Percentiles rank a stretch among this genome's conserved stretches.
Conservation (phyloP, 2,797 vertebrate species). For the Anabacerthia variegaticeps region DNA sequence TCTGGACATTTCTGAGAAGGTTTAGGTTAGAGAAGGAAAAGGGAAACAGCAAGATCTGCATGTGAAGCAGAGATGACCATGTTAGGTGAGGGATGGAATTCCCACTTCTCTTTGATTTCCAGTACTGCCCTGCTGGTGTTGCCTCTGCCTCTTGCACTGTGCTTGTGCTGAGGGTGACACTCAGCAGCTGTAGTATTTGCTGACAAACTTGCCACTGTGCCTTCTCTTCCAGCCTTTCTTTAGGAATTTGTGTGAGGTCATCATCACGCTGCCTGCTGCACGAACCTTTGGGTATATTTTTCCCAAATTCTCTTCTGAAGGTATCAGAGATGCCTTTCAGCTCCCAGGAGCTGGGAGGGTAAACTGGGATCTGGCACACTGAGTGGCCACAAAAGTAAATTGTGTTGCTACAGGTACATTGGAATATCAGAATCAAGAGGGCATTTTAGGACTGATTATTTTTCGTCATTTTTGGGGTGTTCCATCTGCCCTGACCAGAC, state of each 20-base stretch:
- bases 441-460: neutral
- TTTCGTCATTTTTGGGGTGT: neutral
- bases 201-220: neutral
- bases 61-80: neutral
- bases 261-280: neutral
- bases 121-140: neutral
- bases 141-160: neutral
- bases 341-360: neutral
- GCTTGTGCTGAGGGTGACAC: fast-evolving
- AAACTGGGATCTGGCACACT: neutral
- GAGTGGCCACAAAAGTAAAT: neutral
- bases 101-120: neutral
- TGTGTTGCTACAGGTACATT: neutral
- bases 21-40: neutral
- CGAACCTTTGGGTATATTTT: neutral
- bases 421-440: neutral
- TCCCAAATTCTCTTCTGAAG: neutral
- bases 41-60: neutral
- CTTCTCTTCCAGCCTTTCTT: neutral
- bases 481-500: neutral
- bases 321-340: neutral
- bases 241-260: neutral
- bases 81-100: neutral
- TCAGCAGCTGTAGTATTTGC: neutral
- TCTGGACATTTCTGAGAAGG: neutral